Evolutionary conservation across 1,140 invertebrate genomes (phyloP).

Genomic region (Rhyzopertha dominica): DNA sequence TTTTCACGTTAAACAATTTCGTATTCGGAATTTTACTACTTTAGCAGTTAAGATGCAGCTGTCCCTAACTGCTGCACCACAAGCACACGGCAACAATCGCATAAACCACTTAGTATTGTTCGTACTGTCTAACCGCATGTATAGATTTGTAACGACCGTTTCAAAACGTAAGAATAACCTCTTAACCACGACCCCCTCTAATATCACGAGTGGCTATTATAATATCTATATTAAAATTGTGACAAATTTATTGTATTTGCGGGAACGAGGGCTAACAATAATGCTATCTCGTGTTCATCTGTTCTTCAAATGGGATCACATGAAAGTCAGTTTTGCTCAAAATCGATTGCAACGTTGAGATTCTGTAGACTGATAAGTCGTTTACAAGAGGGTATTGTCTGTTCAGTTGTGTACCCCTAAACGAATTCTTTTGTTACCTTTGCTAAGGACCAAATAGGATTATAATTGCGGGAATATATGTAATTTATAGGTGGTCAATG

Average conservation of each 20-base stretch:
- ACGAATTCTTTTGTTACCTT: too few species aligned
- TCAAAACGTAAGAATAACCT: slow-evolving; percentile 25
- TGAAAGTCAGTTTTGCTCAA: slow-evolving; percentile 25
- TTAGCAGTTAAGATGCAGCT: too few species aligned
- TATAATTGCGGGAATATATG: too few species aligned
- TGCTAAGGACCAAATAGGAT: too few species aligned
- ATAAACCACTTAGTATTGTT: slow-evolving; percentile 28
- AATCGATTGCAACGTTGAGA: slow-evolving; percentile 17
- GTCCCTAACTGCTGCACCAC: slow-evolving; percentile 23
- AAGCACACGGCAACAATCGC: slow-evolving; percentile 20
- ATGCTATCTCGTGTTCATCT: slow-evolving; percentile 14
- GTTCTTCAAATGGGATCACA: slow-evolving; percentile 6
- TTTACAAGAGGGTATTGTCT: too few species aligned
- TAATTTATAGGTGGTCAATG: too few species aligned
- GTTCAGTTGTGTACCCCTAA: too few species aligned
- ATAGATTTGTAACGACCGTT: slow-evolving; percentile 22
- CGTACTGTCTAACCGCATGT: slow-evolving; percentile 27
- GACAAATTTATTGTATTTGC: slow-evolving; percentile 30
- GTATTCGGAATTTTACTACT: too few species aligned
- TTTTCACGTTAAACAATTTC: too few species aligned
- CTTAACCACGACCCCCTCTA: slow-evolving; percentile 17
- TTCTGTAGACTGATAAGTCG: slow-evolving; percentile 18
- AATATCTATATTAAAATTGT: slow-evolving; percentile 30
- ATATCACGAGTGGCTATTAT: slow-evolving; percentile 23
- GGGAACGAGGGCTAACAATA: slow-evolving; percentile 21